A percentile compares a stretch with the other conserved stretches of the same genome.
Conservation (phyloP, 1,140 invertebrate genomes). For the Drosophila subpulchrella region DNA sequence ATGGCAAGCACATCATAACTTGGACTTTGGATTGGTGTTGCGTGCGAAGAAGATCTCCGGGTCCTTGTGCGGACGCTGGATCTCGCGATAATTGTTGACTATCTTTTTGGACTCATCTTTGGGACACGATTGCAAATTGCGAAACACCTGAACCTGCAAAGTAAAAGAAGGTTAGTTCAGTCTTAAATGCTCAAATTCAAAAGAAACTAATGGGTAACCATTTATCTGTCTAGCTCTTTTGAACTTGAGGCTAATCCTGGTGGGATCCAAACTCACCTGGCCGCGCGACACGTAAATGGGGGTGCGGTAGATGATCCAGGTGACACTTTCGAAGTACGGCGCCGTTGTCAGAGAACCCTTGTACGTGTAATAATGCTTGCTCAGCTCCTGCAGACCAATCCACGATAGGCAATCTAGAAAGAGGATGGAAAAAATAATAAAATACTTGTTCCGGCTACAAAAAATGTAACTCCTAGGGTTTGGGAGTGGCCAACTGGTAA, state of each 20-base stretch:
- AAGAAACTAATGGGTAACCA: no score
- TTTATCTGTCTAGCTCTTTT: not conserved
- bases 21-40: constrained; percentile 83
- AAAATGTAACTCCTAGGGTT: no score
- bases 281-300: constrained; percentile 89
- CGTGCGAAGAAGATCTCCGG: constrained; percentile 83
- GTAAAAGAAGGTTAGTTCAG: not conserved
- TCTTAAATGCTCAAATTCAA: not conserved
- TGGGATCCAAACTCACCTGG: constrained; percentile 86
- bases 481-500: no score
- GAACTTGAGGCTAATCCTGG: not conserved
- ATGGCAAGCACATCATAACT: constrained; percentile 74
- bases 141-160: constrained; percentile 77
- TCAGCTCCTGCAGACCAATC: constrained; percentile 83
- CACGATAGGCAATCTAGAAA: constrained; percentile 79
- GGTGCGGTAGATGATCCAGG: constrained; percentile 90
- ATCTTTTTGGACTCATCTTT: constrained; percentile 84
- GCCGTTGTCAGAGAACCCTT: constrained; percentile 90
- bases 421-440: not conserved
- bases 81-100: constrained; percentile 83
- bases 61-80: constrained; percentile 78
- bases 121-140: constrained; percentile 83
- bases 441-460: no score
- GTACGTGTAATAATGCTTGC: constrained; percentile 84
- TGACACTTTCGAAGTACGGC: constrained; percentile 89